phyloP scores from a whole-genome alignment of 2,113 vertebrate genomes.

The Myanophis thanlyinensis region DNA sequence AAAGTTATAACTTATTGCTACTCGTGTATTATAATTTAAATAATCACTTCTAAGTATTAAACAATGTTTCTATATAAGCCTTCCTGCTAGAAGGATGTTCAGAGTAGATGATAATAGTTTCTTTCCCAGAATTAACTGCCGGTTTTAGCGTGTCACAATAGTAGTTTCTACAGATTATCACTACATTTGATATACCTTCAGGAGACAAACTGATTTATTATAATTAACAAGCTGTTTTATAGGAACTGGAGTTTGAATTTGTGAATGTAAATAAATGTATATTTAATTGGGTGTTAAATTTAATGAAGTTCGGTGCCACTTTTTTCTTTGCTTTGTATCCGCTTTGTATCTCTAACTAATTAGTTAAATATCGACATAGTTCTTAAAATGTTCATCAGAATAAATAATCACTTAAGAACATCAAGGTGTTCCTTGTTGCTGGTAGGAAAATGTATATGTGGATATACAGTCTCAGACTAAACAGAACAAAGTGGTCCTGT shows the following conservation, averaged over 20 bases:
- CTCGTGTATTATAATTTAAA: not conserved
- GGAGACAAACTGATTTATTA: not conserved
- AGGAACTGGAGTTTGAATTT: not conserved
- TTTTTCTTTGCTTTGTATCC: not conserved
- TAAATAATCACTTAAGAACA: constrained; percentile 55
- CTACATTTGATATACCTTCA: not conserved
- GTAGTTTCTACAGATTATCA: not conserved
- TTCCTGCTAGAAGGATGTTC: not conserved
- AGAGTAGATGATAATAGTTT: constrained; percentile 40
- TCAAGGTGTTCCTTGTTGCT: constrained; percentile 60
- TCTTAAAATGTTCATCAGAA: constrained; percentile 62
- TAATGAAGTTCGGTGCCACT: not conserved
- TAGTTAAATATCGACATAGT: constrained; percentile 59
- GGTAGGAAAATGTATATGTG: constrained; percentile 48
- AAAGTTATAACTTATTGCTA: not conserved
- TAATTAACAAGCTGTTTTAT: not conserved
- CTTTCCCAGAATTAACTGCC: constrained; percentile 42
- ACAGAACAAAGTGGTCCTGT: constrained; percentile 38
- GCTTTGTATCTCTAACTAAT: constrained; percentile 13
- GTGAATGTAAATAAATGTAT: not conserved
- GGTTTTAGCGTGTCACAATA: not conserved
- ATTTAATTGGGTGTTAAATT: not conserved
- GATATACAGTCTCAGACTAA: constrained; percentile 7
- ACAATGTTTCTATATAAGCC: not conserved
- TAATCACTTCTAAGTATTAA: not conserved